Conservation (phyloP, 2,113 vertebrate genomes). For the Passer montanus region DNA sequence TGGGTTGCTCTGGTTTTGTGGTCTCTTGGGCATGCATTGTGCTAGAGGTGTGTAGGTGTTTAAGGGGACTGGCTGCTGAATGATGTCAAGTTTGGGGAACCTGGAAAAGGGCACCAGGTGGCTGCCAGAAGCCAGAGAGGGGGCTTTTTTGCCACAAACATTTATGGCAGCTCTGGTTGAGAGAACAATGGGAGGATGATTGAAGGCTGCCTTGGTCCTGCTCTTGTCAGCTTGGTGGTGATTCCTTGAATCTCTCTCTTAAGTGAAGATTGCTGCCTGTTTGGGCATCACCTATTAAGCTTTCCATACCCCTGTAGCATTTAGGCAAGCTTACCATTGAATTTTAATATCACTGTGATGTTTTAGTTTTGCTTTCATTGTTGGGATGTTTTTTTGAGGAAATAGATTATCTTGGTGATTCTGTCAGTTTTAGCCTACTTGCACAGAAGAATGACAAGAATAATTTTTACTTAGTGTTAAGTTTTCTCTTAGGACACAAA, state of each 20-base stretch:
- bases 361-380: background rate
- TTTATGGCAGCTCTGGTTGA: background rate
- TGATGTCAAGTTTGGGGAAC: background rate
- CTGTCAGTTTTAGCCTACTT: background rate
- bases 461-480: background rate
- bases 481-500: background rate
- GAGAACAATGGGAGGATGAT: background rate
- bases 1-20: background rate
- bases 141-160: fast-evolving
- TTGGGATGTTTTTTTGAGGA: background rate
- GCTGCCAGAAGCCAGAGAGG: background rate
- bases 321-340: background rate
- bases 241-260: background rate
- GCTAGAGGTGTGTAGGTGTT: background rate
- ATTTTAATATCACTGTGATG: background rate
- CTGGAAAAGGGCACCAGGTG: background rate
- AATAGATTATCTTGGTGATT: background rate
- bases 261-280: background rate
- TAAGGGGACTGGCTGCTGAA: background rate
- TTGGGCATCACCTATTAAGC: background rate
- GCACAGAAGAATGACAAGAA: background rate
- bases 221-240: background rate
- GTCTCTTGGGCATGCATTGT: background rate
- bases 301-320: background rate
- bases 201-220: background rate